A percentile compares a stretch with the other conserved stretches of the same genome.
Conservation (phyloP, 2,113 vertebrate species). For the Baryphthengus martii region DNA sequence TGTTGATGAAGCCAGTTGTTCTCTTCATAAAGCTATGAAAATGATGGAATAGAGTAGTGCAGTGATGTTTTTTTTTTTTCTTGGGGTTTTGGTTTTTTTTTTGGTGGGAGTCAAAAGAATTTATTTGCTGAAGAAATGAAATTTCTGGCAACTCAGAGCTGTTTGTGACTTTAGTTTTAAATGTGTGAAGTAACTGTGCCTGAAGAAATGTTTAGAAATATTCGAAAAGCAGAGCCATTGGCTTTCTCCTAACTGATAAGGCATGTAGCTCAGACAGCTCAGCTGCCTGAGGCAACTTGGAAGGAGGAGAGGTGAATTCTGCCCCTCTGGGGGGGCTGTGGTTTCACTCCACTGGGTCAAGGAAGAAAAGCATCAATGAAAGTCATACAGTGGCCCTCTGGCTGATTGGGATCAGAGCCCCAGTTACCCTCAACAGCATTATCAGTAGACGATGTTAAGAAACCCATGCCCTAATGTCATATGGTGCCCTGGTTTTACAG, state of each 20-base stretch:
- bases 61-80: too few relatives aligned
- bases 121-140: constrained; percentile 26
- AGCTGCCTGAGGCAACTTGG: background rate
- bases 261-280: background rate
- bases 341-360: background rate
- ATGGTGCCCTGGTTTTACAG: background rate
- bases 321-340: background rate
- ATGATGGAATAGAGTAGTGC: background rate
- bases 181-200: constrained; percentile 45
- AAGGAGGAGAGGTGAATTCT: background rate
- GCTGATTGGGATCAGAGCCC: background rate
- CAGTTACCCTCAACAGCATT: background rate
- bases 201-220: constrained; percentile 46
- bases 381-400: background rate
- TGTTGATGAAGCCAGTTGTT: background rate
- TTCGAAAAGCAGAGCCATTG: background rate
- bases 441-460: background rate
- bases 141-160: constrained; percentile 42
- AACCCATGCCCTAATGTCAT: background rate
- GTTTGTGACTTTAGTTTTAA: constrained; percentile 43
- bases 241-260: constrained; percentile 5
- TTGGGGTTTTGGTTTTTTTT: background rate
- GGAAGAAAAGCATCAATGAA: background rate
- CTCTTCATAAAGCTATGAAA: background rate
- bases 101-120: background rate